A percentile compares a stretch with the other conserved stretches of the same genome.
Conservation (phyloP, 37 sponge, comb jelly and placozoan genomes). For the Theonella swinhoei region DNA sequence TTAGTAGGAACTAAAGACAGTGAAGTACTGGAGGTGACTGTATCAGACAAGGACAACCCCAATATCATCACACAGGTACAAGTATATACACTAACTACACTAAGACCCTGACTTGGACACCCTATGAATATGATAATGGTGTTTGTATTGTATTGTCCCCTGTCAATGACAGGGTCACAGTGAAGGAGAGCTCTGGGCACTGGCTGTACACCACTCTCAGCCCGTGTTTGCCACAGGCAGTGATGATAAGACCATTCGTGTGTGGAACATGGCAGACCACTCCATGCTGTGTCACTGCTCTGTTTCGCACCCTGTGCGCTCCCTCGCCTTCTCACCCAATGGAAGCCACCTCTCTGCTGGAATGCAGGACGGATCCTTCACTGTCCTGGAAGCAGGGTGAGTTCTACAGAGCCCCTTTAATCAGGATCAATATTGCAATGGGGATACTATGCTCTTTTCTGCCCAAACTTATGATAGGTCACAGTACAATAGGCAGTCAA, state of each 20-base stretch:
- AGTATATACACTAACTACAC: conserved; percentile 41
- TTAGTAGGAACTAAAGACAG: conserved; percentile 91
- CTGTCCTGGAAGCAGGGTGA: conserved; percentile 71
- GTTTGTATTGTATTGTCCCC: neutral
- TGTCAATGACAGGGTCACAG: conserved; percentile 65
- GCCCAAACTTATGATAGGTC: no score
- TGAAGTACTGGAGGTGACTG: conserved; percentile 81
- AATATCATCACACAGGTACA: no score
- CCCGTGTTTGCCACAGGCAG: conserved; percentile 89
- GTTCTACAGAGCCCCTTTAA: neutral
- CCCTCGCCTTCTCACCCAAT: conserved; percentile 87
- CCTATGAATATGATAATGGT: neutral
- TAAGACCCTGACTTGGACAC: no score
- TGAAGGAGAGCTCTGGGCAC: conserved; percentile 97
- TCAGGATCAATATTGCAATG: no score
- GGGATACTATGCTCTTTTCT: no score
- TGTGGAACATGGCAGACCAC: conserved; percentile 66
- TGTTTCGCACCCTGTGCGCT: conserved; percentile 74
- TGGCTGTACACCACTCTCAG: conserved; percentile 82
- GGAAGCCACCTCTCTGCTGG: conserved; percentile 88
- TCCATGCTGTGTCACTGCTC: conserved; percentile 29
- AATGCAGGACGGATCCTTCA: conserved; percentile 82
- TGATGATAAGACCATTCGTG: conserved; percentile 81
- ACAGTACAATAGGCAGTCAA: no score
- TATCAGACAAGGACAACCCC: conserved; percentile 72